Conservation (phyloP, 1,140 invertebrate genomes). For the Dinothrombium tinctorium region DNA sequence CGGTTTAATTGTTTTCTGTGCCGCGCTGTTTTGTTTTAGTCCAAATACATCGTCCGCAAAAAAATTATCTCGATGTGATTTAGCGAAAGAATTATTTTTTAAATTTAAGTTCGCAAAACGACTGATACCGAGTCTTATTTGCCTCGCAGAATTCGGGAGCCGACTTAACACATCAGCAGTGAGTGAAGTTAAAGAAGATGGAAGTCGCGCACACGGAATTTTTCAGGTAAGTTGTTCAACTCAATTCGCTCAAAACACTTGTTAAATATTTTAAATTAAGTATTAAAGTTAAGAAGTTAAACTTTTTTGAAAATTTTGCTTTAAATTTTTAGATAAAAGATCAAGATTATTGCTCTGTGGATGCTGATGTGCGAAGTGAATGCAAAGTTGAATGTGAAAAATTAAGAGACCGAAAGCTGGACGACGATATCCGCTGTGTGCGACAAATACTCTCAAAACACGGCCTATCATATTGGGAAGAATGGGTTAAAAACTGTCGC, state of each 20-base stretch:
- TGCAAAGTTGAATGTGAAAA: background rate
- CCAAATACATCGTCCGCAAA: too few species aligned
- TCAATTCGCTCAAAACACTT: too few species aligned
- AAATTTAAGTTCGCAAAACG: background rate
- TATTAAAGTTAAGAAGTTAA: too few species aligned
- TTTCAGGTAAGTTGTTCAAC: conserved; percentile 5
- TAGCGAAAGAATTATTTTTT: background rate
- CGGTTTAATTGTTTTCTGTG: too few species aligned
- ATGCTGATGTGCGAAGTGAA: too few species aligned
- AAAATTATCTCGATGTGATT: background rate
- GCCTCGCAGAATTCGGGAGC: background rate
- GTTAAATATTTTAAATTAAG: too few species aligned
- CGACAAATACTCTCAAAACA: background rate
- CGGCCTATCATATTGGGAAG: conserved; percentile 1
- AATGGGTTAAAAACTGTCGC: conserved; percentile 2
- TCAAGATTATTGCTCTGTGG: too few species aligned
- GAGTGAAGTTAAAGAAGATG: background rate
- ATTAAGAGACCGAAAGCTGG: background rate
- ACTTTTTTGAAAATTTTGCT: too few species aligned
- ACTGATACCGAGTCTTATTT: background rate
- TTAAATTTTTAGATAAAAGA: too few species aligned
- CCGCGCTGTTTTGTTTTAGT: too few species aligned
- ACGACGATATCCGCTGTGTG: conserved; percentile 4
- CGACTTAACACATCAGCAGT: background rate
- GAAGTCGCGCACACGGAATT: background rate